Evolutionary conservation across 2,113 vertebrate genomes (phyloP).

Genomic region (Tapirus terrestris): DNA sequence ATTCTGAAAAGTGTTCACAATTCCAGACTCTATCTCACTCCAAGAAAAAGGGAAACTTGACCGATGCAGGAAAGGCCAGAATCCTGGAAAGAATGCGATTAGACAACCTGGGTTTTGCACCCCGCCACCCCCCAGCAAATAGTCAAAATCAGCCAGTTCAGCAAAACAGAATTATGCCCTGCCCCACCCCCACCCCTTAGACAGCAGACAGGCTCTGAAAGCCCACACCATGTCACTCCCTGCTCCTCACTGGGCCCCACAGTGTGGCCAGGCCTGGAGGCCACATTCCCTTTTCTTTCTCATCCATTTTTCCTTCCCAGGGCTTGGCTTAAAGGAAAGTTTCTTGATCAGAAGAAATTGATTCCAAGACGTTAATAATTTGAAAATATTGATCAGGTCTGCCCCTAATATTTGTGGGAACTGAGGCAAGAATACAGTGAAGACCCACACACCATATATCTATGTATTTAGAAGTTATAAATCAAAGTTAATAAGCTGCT

Average conservation of each 20-base stretch:
- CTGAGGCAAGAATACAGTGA: neutral
- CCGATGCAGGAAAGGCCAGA: neutral
- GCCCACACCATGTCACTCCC: too few species aligned
- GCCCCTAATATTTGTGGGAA: neutral
- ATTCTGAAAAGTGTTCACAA: neutral
- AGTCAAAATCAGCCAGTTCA: neutral
- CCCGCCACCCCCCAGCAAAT: neutral
- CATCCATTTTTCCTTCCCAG: neutral
- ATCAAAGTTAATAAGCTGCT: neutral
- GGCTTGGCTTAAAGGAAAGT: neutral
- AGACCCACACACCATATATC: neutral
- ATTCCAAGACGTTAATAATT: conserved; percentile 17
- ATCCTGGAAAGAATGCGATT: neutral
- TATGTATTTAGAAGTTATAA: neutral
- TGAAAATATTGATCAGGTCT: neutral
- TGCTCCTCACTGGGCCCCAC: neutral
- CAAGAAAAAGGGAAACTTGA: neutral
- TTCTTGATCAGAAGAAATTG: neutral
- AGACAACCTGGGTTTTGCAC: neutral
- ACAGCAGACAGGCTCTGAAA: neutral
- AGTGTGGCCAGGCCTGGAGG: neutral
- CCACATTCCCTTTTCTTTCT: neutral
- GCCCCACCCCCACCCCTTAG: too few species aligned
- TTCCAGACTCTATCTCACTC: neutral
- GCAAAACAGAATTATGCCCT: neutral